Base-by-base conservation (phyloP, 1,140 invertebrate genomes). In the Holotrichia oblita region DNA sequence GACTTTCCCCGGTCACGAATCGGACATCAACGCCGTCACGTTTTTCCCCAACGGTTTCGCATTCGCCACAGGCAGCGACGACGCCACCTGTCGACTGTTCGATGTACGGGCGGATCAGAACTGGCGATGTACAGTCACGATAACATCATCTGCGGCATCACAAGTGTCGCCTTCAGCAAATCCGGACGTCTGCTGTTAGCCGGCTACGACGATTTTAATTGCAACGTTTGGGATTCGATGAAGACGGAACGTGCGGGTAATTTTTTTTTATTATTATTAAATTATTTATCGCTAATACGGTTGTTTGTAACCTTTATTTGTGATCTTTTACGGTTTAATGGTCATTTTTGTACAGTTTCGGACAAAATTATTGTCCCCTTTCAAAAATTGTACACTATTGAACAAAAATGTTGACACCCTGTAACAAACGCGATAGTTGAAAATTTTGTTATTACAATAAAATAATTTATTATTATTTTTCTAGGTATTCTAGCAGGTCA, bases 121-220 rank as follows among this genome's bases (percentile, higher is more conserved):
- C 76, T 86, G 93, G 96, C 90, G 94, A 99, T 91, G 92, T 99
- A 86, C 96, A 77, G 61, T 17, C 97, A 99, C 88, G 98, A 99
- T 89, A 99, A 99, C 90, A 99, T 99, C 87, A 99, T 99, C 87
- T 99, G 98, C 89, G 98, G 97, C 83, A 99, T 99, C 85, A 99
- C 98, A 78, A 97, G 95, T 81, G 97, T 99, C 84, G 97, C 97
- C 85, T 99, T 99, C 90, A 97, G 95, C 87, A 98, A 98, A 90
- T 97, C 95, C 83, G 98, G 98, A 83, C 92, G 98, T 82, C 92
- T 99, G 81, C 90, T 99, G 85, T 91, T 99, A 76, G 97, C 97
- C 85, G 98, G 98, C 79, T 98, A 99, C 88, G 98, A 99, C 88
- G 97, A 99, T 90, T 99, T 99, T 89, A 99, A 99, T 88, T 98